Percentiles rank a stretch among this genome's conserved stretches.
phyloP scores from a whole-genome alignment of 2,797 vertebrate species.

The Lerista edwardsae region DNA sequence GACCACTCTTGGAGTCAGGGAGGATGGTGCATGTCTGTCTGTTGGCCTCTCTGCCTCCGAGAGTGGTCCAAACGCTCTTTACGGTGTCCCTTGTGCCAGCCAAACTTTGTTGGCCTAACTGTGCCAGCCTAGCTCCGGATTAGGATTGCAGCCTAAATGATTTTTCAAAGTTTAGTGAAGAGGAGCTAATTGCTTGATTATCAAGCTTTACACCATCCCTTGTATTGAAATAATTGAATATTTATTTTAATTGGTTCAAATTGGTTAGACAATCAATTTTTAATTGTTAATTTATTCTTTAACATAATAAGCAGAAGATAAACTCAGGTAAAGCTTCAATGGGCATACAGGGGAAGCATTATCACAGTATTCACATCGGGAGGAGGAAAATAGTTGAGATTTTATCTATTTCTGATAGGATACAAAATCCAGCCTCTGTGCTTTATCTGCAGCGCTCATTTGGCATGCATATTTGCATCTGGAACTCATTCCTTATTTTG shows the following conservation, averaged over 20 bases:
- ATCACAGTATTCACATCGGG: slow-evolving; percentile 27
- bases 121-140: too few relatives aligned
- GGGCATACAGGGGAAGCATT: not conserved
- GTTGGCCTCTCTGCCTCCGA: too few relatives aligned
- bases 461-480: slow-evolving; percentile 38
- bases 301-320: not conserved
- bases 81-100: too few relatives aligned
- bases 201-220: not conserved
- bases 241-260: slow-evolving; percentile 26
- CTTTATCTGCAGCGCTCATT: slow-evolving; percentile 46
- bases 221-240: not conserved
- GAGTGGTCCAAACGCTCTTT: too few relatives aligned
- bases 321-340: not conserved
- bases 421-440: not conserved
- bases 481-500: slow-evolving; percentile 27
- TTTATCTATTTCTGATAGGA: slow-evolving; percentile 22
- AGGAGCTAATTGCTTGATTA: slow-evolving; percentile 2
- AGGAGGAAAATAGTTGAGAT: slow-evolving; percentile 27
- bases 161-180: not conserved
- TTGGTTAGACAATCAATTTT: slow-evolving; percentile 13
- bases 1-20: too few relatives aligned
- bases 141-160: too few relatives aligned
- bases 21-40: too few relatives aligned
- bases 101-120: too few relatives aligned
- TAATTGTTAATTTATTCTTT: not conserved